Evolutionary conservation across 1,140 invertebrate genomes (phyloP), one percentile per base, ranked within the genome.

Genomic region (Caenorhabditis latens): DNA sequence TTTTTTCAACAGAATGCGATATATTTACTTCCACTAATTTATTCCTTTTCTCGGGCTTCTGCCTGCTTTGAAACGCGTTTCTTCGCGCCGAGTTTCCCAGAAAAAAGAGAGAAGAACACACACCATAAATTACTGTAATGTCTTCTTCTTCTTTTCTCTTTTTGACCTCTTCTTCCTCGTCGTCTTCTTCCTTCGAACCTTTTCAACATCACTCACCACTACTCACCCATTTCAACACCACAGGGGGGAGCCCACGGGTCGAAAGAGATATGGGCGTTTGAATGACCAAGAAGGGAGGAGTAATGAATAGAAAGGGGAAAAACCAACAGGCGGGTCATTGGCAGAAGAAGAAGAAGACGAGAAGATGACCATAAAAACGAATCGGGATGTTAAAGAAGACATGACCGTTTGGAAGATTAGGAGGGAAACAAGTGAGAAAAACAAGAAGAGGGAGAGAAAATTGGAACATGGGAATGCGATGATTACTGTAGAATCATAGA

Each of bases 161-260:
- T 50, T 46, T 79, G 40, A 79, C 65, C 65, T 50, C 71, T 11
- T 24, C 71, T 50, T 32, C 24, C 9, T 40, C 24, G 3, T 40
- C 24, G 11, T 63, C 21, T 63, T 32, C 61, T 24, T 50, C 53
- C 71, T 79, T 42, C 46, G 71, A 79, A 79, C 71, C 71, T 53
- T 79, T 79, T 79, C n/a, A 50, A 79, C 71, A 79, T 79, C 71
- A 79, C 71, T 79, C 71, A 79, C 32, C 71, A 79, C 71, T 32
- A 32, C 32, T 79, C n/a, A 46, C 71, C 71, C 46, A 79, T 79
- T 79, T 79, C 71, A 79, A 79, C 71, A 79, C 71, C 71, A 50
- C 71, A 79, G 71, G 71, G 71, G 71, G 71, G 71, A 79, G 71
- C 71, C 19, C 71, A 79, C 46, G 43, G 65, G 46, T 24, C 46